Evolutionary conservation across 2,888 invertebrate genomes (phyloP), one percentile per base, ranked within the genome.

Genomic region (Diloba caeruleocephala): DNA sequence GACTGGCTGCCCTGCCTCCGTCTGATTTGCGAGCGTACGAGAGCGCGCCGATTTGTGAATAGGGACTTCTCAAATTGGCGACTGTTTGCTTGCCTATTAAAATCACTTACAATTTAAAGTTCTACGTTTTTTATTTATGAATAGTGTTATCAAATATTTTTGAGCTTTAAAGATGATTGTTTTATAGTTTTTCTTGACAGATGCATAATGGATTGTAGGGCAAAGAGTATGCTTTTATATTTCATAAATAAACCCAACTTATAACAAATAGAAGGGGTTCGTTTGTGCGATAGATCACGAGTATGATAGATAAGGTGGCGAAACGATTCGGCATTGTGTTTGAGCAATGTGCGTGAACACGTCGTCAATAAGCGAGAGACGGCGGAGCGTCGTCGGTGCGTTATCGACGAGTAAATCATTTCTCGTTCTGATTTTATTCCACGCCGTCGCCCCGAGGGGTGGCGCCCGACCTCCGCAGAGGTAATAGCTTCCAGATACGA

Each of bases 41-140:
- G 84, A 84, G 84, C 83, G 84, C 88, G 89, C 85, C 90, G 91
- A 91, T 92, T 92, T 92, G 91, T 89, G 90, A 92, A 90, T 85
- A 86, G 92, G 90, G 90, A 92, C 84, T 87, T 83, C 82, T 86
- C 84, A 85, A 90, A 90, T 90, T 87, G 87, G 87, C 88, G 85
- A 84, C 85, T 89, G 88, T 90, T 90, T 89, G 87, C 86, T 80
- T 82, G 85, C 86, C 89, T 90, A 87, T 92, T 91, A 90, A 92
- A 92, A 92, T 90, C 92, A 91, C 89, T 92, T 85, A 87, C 82
- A 84, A 82, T 80, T 79, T 75, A 65, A 77, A 86, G 81, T 79
- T 76, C 78, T 81, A 73, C 79, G 70, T 77, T 79, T 71, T 67
- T 62, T 79, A 21, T 42, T 53, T 52, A 42, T 77, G 74, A 78